phyloP scores from a whole-genome alignment of 2,888 invertebrate species.

The Stenurella melanura region DNA sequence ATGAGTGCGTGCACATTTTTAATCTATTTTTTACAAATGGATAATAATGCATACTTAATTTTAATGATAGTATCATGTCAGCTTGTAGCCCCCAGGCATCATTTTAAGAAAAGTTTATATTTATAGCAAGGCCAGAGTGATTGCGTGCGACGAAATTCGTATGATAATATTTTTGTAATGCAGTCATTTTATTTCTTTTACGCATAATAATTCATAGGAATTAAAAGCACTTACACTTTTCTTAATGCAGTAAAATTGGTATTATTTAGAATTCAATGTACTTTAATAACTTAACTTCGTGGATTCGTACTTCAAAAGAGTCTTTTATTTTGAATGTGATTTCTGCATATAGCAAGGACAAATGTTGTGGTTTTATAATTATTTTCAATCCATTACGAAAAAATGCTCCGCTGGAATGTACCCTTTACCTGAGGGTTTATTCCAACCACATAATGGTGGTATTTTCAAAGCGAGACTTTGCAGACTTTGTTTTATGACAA shows the following conservation, averaged over 20 bases:
- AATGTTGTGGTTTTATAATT: slow-evolving; percentile 5
- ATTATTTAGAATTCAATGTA: neutral
- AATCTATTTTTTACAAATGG: neutral
- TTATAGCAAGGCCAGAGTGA: neutral
- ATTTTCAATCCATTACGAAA: neutral
- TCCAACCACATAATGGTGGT: neutral
- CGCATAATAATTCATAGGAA: neutral
- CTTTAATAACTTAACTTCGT: neutral
- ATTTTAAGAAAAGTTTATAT: neutral
- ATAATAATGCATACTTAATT: neutral
- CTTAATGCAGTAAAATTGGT: neutral
- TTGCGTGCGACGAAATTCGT: slow-evolving; percentile 5
- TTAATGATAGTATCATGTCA: neutral
- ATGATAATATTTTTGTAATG: neutral
- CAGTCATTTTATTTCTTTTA: neutral
- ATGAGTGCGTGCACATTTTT: neutral
- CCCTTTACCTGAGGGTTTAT: no score
- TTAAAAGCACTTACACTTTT: neutral
- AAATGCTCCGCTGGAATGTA: neutral
- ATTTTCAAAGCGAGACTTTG: neutral
- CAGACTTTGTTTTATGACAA: slow-evolving; percentile 12
- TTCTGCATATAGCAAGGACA: slow-evolving; percentile 12
- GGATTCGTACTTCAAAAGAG: neutral
- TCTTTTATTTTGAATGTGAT: neutral
- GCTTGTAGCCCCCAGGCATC: neutral